Conservation (phyloP, 2,113 vertebrate species). For the Microcebus murinus region DNA sequence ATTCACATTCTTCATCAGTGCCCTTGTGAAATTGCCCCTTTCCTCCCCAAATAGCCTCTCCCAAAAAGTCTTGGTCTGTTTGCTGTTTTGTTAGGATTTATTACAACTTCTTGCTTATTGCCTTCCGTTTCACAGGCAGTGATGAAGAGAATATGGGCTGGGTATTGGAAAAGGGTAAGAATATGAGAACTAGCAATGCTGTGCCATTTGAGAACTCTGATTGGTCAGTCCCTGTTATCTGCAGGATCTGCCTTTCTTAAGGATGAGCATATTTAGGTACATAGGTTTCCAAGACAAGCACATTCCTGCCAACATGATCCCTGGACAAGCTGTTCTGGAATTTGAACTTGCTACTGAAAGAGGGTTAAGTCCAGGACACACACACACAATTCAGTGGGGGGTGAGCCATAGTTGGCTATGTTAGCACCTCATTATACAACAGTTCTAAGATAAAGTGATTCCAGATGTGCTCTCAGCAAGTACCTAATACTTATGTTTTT, state of each 20-base stretch:
- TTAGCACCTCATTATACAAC: slow-evolving; percentile 72
- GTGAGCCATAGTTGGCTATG: slow-evolving; percentile 44
- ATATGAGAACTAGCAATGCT: neutral
- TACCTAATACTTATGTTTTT: slow-evolving; percentile 49
- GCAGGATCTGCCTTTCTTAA: slow-evolving; percentile 47
- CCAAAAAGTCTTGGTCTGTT: neutral
- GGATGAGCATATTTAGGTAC: slow-evolving; percentile 65
- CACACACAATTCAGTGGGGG: slow-evolving; percentile 44
- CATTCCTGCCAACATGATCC: slow-evolving; percentile 59
- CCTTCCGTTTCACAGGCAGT: slow-evolving; percentile 14
- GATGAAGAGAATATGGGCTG: neutral
- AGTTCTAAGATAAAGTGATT: slow-evolving; percentile 63
- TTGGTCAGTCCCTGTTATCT: neutral
- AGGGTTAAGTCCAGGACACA: slow-evolving; percentile 67
- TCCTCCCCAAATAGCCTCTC: neutral
- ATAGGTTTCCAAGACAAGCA: slow-evolving; percentile 70
- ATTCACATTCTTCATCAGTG: neutral
- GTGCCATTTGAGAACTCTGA: neutral
- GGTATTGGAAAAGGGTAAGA: slow-evolving; percentile 1
- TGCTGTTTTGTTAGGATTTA: slow-evolving; percentile 53
- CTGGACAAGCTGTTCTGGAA: slow-evolving; percentile 72
- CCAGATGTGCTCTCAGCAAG: slow-evolving; percentile 71
- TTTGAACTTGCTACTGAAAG: slow-evolving; percentile 74
- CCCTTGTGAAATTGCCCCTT: neutral
- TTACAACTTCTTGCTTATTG: slow-evolving; percentile 38